These are phyloP conservation scores for Caenorhabditis brenneri DNA, from an alignment of 1,140 invertebrate species.

Conservation along the genomic window DNA sequence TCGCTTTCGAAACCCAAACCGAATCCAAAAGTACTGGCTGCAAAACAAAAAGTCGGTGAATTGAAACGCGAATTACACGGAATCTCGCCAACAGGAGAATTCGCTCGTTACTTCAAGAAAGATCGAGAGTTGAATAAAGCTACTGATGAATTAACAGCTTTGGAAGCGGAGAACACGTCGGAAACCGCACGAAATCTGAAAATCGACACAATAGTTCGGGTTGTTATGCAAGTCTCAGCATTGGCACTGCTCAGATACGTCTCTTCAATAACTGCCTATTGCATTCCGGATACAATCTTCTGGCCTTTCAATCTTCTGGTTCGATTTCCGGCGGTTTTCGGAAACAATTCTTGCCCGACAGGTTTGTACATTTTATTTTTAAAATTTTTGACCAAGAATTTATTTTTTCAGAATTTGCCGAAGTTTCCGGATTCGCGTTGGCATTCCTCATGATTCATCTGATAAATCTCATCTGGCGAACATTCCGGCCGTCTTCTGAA, in stretches of 20 bases:
- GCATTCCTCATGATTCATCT: constrained; percentile 16
- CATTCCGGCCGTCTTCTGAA: neutral
- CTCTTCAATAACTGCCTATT: neutral
- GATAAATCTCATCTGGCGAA: neutral
- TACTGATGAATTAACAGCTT: neutral
- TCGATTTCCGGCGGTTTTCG: neutral
- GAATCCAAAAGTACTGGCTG: neutral
- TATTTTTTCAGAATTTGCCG: constrained; percentile 16
- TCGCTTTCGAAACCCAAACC: neutral
- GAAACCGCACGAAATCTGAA: constrained; percentile 7
- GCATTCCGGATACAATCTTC: constrained; percentile 22
- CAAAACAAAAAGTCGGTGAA: neutral
- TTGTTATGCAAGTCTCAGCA: neutral
- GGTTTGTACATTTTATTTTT: no score
- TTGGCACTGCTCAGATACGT: neutral
- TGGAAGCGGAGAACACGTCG: neutral
- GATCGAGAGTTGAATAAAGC: constrained; percentile 1
- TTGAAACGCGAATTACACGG: constrained; percentile 5
- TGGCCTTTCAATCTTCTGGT: constrained; percentile 4
- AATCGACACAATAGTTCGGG: neutral
- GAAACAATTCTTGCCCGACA: neutral
- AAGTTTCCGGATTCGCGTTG: constrained; percentile 7
- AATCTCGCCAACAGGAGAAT: constrained; percentile 7
- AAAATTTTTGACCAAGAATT: no score
- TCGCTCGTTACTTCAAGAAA: constrained; percentile 12